Conservation (phyloP, 2,113 vertebrate species). For the Oreochromis tanganicae region DNA sequence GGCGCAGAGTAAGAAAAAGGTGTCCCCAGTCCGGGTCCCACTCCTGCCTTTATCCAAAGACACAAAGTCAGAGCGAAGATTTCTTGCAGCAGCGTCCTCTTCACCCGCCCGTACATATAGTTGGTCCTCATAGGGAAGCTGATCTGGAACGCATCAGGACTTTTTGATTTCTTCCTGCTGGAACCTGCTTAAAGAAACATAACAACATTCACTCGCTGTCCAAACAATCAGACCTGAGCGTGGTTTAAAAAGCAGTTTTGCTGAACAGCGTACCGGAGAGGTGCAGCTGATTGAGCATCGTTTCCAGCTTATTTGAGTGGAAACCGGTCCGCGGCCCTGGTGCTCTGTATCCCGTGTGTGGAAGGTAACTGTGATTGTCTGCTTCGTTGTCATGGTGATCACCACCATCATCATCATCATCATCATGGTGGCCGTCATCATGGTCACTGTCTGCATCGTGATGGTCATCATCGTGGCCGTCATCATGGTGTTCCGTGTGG, state of each 20-base stretch:
- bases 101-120: constrained; percentile 76
- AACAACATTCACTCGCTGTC: not conserved
- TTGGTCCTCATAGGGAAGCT: constrained; percentile 76
- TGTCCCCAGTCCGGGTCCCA: constrained; percentile 64
- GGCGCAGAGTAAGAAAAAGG: constrained; percentile 77
- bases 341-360: constrained; percentile 42
- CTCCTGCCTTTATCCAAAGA: constrained; percentile 70
- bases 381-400: constrained; percentile 50
- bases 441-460: not conserved
- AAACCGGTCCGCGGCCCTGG: constrained; percentile 17
- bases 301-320: constrained; percentile 65
- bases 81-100: constrained; percentile 69
- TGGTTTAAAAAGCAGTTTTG: not conserved
- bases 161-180: constrained; percentile 34
- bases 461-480: not conserved
- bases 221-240: not conserved
- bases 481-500: not conserved
- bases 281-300: constrained; percentile 70
- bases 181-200: constrained; percentile 38
- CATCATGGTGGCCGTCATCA: not conserved
- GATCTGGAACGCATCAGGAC: constrained; percentile 67
- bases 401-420: not conserved
- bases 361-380: constrained; percentile 30
- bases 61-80: constrained; percentile 77
- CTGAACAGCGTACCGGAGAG: constrained; percentile 40